Evolutionary conservation across 2,888 invertebrate genomes (phyloP).

Genomic region (Ennomos quercinarius): DNA sequence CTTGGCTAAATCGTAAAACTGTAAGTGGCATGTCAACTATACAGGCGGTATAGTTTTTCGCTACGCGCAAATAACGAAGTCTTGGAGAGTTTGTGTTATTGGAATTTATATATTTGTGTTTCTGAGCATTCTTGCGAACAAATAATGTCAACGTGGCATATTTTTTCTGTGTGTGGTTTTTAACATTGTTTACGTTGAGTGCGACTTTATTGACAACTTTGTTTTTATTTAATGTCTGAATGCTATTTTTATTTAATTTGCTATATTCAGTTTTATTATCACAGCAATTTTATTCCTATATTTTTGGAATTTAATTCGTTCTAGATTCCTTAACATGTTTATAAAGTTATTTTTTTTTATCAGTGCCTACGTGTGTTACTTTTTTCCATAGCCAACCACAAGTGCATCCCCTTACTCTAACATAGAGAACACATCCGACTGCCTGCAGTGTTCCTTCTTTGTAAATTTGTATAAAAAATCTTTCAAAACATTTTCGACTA

Average conservation of each 20-base stretch:
- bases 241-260: too few species aligned
- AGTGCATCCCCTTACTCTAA: conserved; percentile 18
- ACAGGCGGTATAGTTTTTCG: conserved; percentile 36
- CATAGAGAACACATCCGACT: conserved; percentile 51
- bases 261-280: too few species aligned
- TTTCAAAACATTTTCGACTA: conserved; percentile 70
- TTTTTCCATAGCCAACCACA: conserved; percentile 15
- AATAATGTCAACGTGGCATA: conserved; percentile 1
- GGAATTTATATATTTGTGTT: conserved; percentile 24
- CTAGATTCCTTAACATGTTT: background rate
- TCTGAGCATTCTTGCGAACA: conserved; percentile 13
- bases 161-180: background rate
- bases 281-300: too few species aligned
- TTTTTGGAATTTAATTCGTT: too few species aligned
- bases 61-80: conserved; percentile 26
- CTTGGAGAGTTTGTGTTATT: conserved; percentile 21
- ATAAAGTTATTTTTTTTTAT: background rate
- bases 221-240: too few species aligned
- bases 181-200: too few species aligned
- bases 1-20: conserved; percentile 56
- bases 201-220: too few species aligned
- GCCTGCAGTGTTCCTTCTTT: conserved; percentile 63
- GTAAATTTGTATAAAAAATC: conserved; percentile 75
- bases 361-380: background rate
- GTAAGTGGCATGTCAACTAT: conserved; percentile 45